Evolutionary conservation across 1,140 invertebrate genomes (phyloP), one percentile per base, ranked within the genome.

Genomic region (Globodera ellingtonae): DNA sequence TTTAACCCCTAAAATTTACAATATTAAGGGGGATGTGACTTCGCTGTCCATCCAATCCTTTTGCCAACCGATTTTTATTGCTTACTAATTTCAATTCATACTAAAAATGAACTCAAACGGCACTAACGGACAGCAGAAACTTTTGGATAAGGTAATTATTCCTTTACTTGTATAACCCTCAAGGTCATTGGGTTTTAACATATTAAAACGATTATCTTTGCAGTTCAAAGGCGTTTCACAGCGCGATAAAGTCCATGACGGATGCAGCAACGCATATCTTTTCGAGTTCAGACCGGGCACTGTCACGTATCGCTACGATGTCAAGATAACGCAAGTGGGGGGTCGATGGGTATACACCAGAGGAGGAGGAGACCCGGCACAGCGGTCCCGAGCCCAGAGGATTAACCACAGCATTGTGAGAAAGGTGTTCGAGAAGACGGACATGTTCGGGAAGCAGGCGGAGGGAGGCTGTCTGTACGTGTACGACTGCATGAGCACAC

Each of bases 241-340:
- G 56, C 5, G 56, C 56, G 15, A 18, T 15, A 59, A 70, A 47
- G 18, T 70, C 9, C 67, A 47, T 18, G 67, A 70, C 67, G 67
- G 67, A 35, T 47, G 24, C 67, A 70, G 67, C 67, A 70, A 70
- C 47, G 72, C 65, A 35, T 74, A 46, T 18, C 52, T 69, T 35
- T 77, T 77, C 35, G 56, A 24, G 21, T 65, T 77, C 15, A 77
- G 65, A 4, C 75, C 75, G 59, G 75, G 62, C 47, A 15, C 24
- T 15, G 75, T 77, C 10, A 59, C 67, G 6, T 77, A 77, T n/a
- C 75, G 75, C 8, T 77, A 77, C 50, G 75, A 77, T 46, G 75
- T 77, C 6, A 69, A 77, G 6, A n/a, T 77, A 15, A 24, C 62
- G 10, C 62, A 77, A 24, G 48, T 62, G 62, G 44, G 24, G 7